Conservation (phyloP, 64 coral and sea anemone species). For the Acropora yongei region DNA sequence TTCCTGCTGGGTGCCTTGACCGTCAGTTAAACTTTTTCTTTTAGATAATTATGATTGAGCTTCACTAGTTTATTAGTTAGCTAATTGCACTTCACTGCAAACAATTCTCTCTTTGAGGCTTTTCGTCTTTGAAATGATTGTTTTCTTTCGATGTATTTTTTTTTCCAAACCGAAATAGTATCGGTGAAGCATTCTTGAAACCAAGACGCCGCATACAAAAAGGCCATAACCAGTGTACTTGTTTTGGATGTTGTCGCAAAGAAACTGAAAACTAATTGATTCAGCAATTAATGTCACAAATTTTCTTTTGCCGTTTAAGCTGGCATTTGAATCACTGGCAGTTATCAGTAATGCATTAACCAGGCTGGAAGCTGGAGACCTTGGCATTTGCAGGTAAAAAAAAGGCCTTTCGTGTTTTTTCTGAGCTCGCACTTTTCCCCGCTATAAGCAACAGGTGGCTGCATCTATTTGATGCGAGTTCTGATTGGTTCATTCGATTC, state of each 20-base stretch:
- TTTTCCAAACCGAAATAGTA: too few relatives aligned
- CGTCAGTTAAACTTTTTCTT: too few relatives aligned
- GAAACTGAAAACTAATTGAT: not conserved
- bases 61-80: too few relatives aligned
- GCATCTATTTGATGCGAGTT: not conserved
- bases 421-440: not conserved
- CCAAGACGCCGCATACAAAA: not conserved
- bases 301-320: constrained; percentile 45
- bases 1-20: too few relatives aligned
- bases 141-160: too few relatives aligned
- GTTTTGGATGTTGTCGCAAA: not conserved
- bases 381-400: constrained; percentile 90
- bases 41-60: too few relatives aligned
- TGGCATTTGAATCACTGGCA: constrained; percentile 94
- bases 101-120: too few relatives aligned
- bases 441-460: not conserved
- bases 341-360: constrained; percentile 96
- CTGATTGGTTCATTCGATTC: not conserved
- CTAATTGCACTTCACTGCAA: too few relatives aligned
- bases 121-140: too few relatives aligned
- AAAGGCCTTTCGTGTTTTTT: not conserved
- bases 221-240: not conserved
- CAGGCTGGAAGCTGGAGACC: constrained; percentile 88
- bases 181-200: not conserved
- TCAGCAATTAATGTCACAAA: not conserved